Evolutionary conservation across 2,797 vertebrate genomes (phyloP), one percentile per base, ranked within the genome.

Genomic region (Chaenodraco wilsoni): DNA sequence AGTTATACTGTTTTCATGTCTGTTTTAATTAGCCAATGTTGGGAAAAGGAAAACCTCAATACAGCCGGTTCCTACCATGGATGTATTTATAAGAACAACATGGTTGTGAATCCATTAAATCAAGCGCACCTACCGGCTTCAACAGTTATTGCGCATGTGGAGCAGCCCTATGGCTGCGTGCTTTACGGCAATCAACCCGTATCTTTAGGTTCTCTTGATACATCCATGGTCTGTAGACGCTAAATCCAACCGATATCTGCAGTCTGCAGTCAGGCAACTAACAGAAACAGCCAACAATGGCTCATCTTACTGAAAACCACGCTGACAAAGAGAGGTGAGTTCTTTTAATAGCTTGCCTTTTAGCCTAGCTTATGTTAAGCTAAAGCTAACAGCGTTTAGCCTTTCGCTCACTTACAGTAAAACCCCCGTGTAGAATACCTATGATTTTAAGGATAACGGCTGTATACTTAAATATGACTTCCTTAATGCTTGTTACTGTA

Each of bases 241-340:
- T 23, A 3, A 3, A 1, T 14, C 12, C 3, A 3, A 15, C 11
- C 1, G 3, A 21, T 15, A 16, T 31, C 8, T 1, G 23, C 2
- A 11, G 0, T 17, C 3, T 69, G 44, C 33, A 8, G 19, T 55
- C 7, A 43, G 15, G 43, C 4, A 2, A 52, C 60, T 55, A 21
- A 6, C 16, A 12, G 0, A 9, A 72, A 43, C 1, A 3, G 2
- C 4, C 17, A 21, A 63, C 1, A 0, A 95, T 95, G 94, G 93
- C 95, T 46, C 81, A 95, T 77, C 83, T 95, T 4, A 93, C 87
- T 1, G 67, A 83, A n/a, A 94, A 93, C 56, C 92, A 91, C 6
- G 91, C 91, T 0, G 93, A 92, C 1, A 93, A 94, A 72, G 92
- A 93, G 65, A 89, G 95, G 95, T 94, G 56, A 72, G 90, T 27